Percentiles rank a stretch among this genome's conserved stretches.
Evolutionary conservation across 2,888 invertebrate genomes (phyloP).

Genomic region (Drosophila affinis): DNA sequence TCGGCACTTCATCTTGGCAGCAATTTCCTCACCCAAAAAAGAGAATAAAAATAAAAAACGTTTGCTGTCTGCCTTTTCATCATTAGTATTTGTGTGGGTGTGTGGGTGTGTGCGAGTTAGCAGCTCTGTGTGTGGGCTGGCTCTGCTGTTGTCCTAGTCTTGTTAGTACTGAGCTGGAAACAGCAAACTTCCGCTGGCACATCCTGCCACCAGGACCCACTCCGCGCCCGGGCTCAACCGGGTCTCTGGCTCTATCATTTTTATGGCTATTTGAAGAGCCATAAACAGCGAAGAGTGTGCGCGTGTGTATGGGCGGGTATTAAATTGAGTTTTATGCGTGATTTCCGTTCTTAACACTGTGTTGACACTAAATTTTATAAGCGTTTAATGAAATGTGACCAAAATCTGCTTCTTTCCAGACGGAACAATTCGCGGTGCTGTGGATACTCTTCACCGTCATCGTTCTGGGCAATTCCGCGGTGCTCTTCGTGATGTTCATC

Average conservation of each 20-base stretch:
- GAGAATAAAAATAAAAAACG: constrained; percentile 5
- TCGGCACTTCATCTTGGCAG: constrained; percentile 34
- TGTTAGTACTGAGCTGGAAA: constrained; percentile 49
- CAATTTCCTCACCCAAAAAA: constrained; percentile 57
- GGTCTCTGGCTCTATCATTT: constrained; percentile 63
- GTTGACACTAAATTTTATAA: constrained; percentile 64
- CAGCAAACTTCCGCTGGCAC: constrained; percentile 70
- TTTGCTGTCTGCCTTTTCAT: constrained; percentile 29
- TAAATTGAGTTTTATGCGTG: constrained; percentile 77
- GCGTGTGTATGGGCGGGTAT: constrained; percentile 33
- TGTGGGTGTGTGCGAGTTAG: neutral
- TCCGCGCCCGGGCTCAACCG: neutral
- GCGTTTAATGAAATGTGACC: constrained; percentile 48
- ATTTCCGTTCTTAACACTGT: constrained; percentile 75
- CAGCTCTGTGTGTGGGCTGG: neutral
- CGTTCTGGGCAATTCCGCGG: constrained; percentile 93
- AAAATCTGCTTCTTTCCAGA: constrained; percentile 84
- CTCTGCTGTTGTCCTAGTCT: constrained; percentile 40
- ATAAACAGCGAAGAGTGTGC: constrained; percentile 56
- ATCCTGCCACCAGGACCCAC: constrained; percentile 53
- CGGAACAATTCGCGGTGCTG: constrained; percentile 93
- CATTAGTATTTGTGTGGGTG: constrained; percentile 2
- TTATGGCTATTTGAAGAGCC: constrained; percentile 71
- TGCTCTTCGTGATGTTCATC: constrained; percentile 92
- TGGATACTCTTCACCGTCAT: constrained; percentile 94